These are phyloP conservation scores for Drosophila lacteicornis DNA, from an alignment of 1,140 invertebrate genomes.

Conservation along the genomic window DNA sequence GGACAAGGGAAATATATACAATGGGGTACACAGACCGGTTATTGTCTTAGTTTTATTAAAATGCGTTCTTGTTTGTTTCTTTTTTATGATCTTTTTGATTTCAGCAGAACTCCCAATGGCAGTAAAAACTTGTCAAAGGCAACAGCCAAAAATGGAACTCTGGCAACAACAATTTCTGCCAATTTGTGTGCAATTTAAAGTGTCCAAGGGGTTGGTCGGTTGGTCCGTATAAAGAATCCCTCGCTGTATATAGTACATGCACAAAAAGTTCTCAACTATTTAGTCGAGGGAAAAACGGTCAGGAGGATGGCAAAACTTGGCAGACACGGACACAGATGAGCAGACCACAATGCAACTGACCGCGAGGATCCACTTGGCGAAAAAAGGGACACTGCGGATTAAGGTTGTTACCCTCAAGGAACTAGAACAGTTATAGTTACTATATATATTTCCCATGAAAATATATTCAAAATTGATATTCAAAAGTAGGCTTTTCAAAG, in stretches of 20 bases:
- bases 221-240: background rate
- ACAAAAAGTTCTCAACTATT: constrained; percentile 77
- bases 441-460: too few species aligned
- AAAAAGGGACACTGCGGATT: background rate
- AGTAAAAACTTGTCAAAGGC: constrained; percentile 67
- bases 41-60: constrained; percentile 80
- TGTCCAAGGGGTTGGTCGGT: background rate
- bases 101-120: background rate
- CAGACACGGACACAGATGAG: constrained; percentile 68
- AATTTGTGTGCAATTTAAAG: constrained; percentile 80
- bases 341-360: constrained; percentile 71
- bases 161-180: constrained; percentile 61
- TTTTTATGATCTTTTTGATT: background rate
- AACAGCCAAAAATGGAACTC: constrained; percentile 39
- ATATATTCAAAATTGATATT: too few species aligned
- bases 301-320: constrained; percentile 56
- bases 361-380: constrained; percentile 23
- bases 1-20: background rate
- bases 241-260: constrained; percentile 3
- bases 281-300: constrained; percentile 35
- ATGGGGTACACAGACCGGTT: constrained; percentile 31
- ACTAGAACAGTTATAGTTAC: too few species aligned
- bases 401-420: too few species aligned
- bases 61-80: constrained; percentile 56
- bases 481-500: too few species aligned